Percentiles rank a stretch among this genome's conserved stretches.
Conservation (phyloP, 2,888 invertebrate genomes). For the Meghimatium bilineatum region DNA sequence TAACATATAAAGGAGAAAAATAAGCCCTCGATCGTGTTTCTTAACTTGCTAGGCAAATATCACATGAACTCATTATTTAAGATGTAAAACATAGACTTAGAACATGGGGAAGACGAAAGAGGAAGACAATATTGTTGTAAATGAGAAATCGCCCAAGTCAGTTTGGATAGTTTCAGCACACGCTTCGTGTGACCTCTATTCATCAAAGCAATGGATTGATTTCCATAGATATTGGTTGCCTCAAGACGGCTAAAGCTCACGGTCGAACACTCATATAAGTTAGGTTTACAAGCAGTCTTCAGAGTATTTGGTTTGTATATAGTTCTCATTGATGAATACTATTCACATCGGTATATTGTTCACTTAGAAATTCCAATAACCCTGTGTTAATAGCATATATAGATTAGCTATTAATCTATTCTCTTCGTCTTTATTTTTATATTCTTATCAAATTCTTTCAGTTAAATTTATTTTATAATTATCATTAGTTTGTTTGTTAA, state of each 20-base stretch:
- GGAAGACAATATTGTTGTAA: not conserved
- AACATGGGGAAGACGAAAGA: not conserved
- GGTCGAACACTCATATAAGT: not conserved
- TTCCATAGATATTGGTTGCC: constrained; percentile 1
- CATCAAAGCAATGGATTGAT: not conserved
- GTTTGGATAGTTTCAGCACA: not conserved
- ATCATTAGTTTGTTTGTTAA: too few relatives aligned
- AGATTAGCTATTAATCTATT: too few relatives aligned
- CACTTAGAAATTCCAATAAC: too few relatives aligned
- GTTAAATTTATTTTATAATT: too few relatives aligned
- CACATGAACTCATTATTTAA: not conserved
- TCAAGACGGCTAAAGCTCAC: not conserved
- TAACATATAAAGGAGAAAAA: not conserved
- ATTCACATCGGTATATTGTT: too few relatives aligned
- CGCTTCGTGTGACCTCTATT: not conserved
- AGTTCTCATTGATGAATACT: too few relatives aligned
- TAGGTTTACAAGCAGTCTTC: not conserved
- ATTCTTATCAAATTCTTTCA: too few relatives aligned
- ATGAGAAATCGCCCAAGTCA: not conserved
- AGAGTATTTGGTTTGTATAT: not conserved
- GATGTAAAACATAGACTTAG: not conserved
- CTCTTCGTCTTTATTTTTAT: too few relatives aligned
- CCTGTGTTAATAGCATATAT: too few relatives aligned
- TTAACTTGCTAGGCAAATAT: not conserved
- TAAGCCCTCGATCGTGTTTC: not conserved